phyloP scores from a whole-genome alignment of 2,888 invertebrate genomes.

The Rotaria magnacalcarata region DNA sequence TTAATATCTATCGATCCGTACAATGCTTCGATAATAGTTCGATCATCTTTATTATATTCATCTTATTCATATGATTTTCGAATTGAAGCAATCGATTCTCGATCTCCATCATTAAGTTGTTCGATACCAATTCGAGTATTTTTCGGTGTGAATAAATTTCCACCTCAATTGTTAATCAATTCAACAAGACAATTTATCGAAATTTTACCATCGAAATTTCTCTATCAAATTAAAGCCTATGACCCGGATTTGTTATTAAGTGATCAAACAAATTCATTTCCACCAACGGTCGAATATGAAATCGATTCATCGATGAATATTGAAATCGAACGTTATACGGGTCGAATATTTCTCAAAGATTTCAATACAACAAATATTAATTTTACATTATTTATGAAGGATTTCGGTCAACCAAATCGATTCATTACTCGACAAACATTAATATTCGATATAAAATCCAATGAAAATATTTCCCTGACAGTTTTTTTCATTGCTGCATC shows the following conservation, averaged over 20 bases:
- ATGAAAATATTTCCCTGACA: background rate
- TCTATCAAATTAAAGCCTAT: constrained; percentile 10
- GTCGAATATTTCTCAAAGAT: constrained; percentile 20
- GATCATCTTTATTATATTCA: background rate
- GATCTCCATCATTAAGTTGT: background rate
- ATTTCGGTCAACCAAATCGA: constrained; percentile 23
- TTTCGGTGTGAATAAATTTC: background rate
- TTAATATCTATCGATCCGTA: background rate
- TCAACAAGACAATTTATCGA: background rate
- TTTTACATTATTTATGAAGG: background rate
- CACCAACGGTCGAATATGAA: background rate
- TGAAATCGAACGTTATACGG: background rate
- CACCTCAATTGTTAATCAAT: background rate
- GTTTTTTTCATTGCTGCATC: background rate
- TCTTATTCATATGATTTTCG: constrained; percentile 25
- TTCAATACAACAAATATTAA: background rate
- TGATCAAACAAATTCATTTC: background rate
- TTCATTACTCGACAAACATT: background rate
- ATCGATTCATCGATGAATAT: background rate
- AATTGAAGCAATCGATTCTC: background rate
- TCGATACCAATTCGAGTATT: background rate
- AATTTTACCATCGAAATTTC: background rate
- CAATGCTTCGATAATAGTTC: background rate
- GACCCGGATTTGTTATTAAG: background rate
- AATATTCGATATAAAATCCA: background rate